Evolutionary conservation across 2,113 vertebrate genomes (phyloP).

Genomic region (Phalacrocorax pelagicus): DNA sequence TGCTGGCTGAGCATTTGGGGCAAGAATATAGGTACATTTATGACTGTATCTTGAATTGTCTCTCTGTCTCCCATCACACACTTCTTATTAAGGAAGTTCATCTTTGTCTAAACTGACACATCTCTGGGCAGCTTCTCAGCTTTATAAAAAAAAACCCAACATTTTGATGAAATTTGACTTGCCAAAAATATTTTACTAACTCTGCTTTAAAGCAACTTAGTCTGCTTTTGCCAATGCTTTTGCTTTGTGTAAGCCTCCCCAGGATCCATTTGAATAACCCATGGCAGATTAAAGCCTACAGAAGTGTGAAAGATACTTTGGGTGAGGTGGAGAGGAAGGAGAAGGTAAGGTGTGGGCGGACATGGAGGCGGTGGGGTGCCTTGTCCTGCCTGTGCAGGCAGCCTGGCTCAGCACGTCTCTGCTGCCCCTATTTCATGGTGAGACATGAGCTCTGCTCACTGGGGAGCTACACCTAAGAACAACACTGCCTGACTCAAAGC

Average conservation of each 20-base stretch:
- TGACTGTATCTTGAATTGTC: not conserved
- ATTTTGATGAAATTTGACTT: not conserved
- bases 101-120: not conserved
- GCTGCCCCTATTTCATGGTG: fast-evolving
- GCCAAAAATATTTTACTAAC: not conserved
- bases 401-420: fast-evolving
- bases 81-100: not conserved
- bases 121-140: not conserved
- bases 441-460: not conserved
- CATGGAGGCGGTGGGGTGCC: fast-evolving
- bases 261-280: not conserved
- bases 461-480: not conserved
- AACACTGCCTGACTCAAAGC: not conserved
- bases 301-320: not conserved
- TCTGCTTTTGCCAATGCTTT: not conserved
- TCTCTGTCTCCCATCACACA: not conserved
- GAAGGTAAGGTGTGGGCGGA: not conserved
- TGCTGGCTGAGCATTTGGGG: not conserved
- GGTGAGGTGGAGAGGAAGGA: not conserved
- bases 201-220: not conserved
- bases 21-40: not conserved
- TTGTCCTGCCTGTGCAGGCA: not conserved
- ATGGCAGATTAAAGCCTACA: not conserved
- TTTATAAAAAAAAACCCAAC: not conserved
- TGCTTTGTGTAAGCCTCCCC: not conserved